Evolutionary conservation across 2,113 vertebrate genomes (phyloP).

Genomic region (Eclectus roratus): DNA sequence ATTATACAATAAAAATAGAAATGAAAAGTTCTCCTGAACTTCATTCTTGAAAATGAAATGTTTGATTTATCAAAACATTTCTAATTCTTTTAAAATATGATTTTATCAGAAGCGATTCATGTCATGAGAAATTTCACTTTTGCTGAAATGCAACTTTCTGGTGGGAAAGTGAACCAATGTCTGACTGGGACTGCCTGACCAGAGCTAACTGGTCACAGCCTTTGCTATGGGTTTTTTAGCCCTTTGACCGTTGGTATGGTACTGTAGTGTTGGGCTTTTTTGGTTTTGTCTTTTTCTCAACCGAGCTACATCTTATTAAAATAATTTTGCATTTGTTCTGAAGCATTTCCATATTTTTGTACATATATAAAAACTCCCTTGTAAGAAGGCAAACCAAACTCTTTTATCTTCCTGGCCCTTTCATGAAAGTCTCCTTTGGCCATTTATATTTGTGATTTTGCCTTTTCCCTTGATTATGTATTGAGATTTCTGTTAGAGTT

Average conservation of each 20-base stretch:
- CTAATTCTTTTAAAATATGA: neutral
- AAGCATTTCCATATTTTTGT: slow-evolving; percentile 4
- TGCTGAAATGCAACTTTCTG: neutral
- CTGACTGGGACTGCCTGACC: neutral
- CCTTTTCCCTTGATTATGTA: neutral
- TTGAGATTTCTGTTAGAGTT: neutral
- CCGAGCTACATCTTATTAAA: neutral
- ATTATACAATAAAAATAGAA: neutral
- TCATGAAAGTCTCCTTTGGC: slow-evolving; percentile 24
- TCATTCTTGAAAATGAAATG: neutral
- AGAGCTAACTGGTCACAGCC: neutral
- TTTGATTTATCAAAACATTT: neutral
- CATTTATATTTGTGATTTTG: slow-evolving; percentile 13
- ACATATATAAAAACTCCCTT: neutral
- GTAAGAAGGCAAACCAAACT: neutral
- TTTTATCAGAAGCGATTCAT: neutral
- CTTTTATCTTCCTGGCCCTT: slow-evolving; percentile 17
- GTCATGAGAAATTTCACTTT: neutral
- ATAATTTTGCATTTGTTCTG: neutral
- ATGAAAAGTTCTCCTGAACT: neutral
- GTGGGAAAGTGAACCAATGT: neutral
- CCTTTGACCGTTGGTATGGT: neutral
- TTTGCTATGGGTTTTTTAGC: neutral
- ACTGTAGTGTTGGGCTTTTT: neutral
- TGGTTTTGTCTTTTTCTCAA: neutral